Evolutionary conservation across 2,888 invertebrate species (phyloP).

Genomic region (Phytoseiulus persimilis): DNA sequence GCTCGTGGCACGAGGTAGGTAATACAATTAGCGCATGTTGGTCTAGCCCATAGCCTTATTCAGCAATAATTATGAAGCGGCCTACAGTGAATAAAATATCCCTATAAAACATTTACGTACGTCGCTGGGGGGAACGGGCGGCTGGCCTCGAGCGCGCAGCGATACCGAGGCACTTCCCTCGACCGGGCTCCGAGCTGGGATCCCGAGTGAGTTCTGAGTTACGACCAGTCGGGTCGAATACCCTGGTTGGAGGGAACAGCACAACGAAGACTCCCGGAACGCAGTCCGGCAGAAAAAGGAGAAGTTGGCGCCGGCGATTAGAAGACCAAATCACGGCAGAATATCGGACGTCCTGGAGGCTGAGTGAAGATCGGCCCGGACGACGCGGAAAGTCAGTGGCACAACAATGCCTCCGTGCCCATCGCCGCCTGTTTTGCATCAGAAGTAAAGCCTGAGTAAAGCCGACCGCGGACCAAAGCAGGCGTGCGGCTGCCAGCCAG

Average conservation of each 20-base stretch:
- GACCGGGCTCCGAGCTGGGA: too few relatives aligned
- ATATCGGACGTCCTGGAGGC: too few relatives aligned
- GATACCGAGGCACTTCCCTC: too few relatives aligned
- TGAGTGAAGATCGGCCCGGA: too few relatives aligned
- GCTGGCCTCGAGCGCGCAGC: too few relatives aligned
- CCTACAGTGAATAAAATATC: background rate
- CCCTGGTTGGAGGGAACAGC: too few relatives aligned
- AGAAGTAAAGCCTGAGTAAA: background rate
- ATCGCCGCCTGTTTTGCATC: background rate
- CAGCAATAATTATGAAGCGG: background rate
- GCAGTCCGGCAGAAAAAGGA: too few relatives aligned
- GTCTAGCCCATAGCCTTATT: background rate
- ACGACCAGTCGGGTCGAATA: too few relatives aligned
- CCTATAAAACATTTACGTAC: background rate
- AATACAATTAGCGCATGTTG: background rate
- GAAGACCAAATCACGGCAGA: too few relatives aligned
- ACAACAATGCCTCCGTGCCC: background rate
- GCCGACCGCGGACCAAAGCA: background rate
- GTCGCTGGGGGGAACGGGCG: background rate
- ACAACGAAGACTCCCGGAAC: too few relatives aligned
- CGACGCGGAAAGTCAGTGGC: background rate
- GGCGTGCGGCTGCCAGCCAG: background rate
- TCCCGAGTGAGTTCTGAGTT: too few relatives aligned
- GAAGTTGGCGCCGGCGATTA: too few relatives aligned
- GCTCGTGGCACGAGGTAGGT: background rate